Base-by-base conservation (phyloP, 2,113 vertebrate species). In the Typhlomys cinereus region DNA sequence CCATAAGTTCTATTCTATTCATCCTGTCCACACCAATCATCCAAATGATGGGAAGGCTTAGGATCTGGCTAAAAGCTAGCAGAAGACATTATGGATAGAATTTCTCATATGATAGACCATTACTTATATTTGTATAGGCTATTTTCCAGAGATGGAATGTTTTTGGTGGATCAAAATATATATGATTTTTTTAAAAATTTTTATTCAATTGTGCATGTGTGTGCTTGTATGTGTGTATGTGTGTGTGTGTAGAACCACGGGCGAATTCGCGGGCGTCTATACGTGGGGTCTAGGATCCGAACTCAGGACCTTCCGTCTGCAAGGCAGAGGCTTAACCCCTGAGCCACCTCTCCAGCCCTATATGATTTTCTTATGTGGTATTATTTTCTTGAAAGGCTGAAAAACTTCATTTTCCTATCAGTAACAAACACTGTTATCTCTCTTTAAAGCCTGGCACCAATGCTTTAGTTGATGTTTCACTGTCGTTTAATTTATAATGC, bases 11-110 rank as follows among this genome's bases (percentile, higher is more conserved):
- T 88, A 80, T 44, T 52, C 25, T 78, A 85, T 4, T 91, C 61
- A 39, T 36, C 44, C 10, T 74, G 71, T 86, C 48, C 18, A 92
- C 46, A 94, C 41, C 8, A 76, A 71, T 92, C 61, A 82, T 29
- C 44, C 88, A 92, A 85, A 92, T 18, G 82, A 88, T 52, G 73
- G 6, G 85, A 94, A 90, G 29, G 89, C 70, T 94, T 73, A 94
- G 74, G 31, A 93, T 66, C 46, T 61, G 27, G 88, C 61, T 52
- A 88, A 93, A 74, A 50, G 27, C n/a, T 66, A 71, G 85, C 71
- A 91, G 88, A 94, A 93, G 50, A 29, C 48, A 86, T 67, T 74
- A 74, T 14, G 17, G 31, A 52, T 13, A 70, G 75, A 75, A 88
- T 79, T 90, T 66, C 52, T 90, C 48, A 69, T 70, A 93, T 54